A percentile compares a stretch with the other conserved stretches of the same genome.
Evolutionary conservation across 2,888 invertebrate species (phyloP).

Genomic region (Mesochorus sp.): DNA sequence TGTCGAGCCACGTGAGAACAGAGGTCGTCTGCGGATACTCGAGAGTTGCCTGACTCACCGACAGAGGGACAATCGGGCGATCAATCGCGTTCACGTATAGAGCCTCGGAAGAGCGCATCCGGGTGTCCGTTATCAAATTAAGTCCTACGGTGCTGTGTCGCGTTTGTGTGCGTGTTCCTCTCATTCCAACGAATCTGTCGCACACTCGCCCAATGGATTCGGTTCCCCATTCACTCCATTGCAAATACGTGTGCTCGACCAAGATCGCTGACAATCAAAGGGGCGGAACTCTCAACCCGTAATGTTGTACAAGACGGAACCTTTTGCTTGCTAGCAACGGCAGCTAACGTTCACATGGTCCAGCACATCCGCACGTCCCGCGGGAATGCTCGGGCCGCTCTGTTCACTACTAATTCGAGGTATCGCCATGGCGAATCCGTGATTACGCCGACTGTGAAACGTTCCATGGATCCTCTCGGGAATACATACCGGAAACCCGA

Average conservation of each 20-base stretch:
- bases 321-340: too few relatives aligned
- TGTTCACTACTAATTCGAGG: constrained; percentile 59
- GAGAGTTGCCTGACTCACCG: constrained; percentile 35
- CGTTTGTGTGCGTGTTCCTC: background rate
- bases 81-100: constrained; percentile 35
- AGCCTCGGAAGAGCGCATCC: constrained; percentile 2
- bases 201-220: background rate
- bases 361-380: constrained; percentile 35
- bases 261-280: background rate
- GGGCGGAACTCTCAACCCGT: background rate
- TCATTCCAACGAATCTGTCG: constrained; percentile 1
- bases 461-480: constrained; percentile 2
- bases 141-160: constrained; percentile 34
- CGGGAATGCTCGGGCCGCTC: constrained; percentile 47
- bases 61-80: constrained; percentile 36
- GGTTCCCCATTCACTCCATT: background rate
- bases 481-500: constrained; percentile 45
- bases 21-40: constrained; percentile 26
- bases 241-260: too few relatives aligned
- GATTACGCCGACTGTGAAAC: constrained; percentile 51
- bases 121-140: constrained; percentile 60
- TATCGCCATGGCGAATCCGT: constrained; percentile 56
- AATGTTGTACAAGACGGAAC: too few relatives aligned
- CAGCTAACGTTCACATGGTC: too few relatives aligned
- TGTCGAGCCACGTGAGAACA: background rate